phyloP scores from a whole-genome alignment of 2,888 invertebrate species.

The Patella depressa region DNA sequence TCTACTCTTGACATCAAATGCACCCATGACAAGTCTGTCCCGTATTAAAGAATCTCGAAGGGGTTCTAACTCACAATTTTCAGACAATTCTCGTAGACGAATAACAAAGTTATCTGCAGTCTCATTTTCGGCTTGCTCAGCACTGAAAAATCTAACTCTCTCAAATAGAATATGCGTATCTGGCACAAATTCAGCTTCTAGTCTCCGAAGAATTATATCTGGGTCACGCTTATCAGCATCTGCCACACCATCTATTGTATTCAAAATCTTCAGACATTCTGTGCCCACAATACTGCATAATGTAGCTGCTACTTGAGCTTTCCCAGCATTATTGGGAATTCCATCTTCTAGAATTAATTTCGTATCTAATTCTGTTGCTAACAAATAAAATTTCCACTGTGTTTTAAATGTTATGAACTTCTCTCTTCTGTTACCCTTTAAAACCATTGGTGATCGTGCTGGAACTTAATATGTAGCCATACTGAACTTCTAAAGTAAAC shows the following conservation, averaged over 20 bases:
- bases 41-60: background rate
- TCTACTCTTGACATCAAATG: background rate
- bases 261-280: background rate
- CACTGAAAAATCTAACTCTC: slow-evolving; percentile 6
- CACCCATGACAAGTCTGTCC: background rate
- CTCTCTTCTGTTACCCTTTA: background rate
- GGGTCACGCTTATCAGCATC: slow-evolving; percentile 10
- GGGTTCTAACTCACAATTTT: background rate
- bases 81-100: background rate
- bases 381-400: background rate
- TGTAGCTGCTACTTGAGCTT: slow-evolving; percentile 1
- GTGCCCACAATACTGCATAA: background rate
- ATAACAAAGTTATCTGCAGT: background rate
- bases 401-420: background rate
- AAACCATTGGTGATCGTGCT: background rate
- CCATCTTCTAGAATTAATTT: background rate
- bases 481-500: too few species aligned
- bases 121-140: slow-evolving; percentile 5
- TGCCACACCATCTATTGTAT: background rate
- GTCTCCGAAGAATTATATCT: too few species aligned
- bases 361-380: background rate
- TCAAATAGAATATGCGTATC: background rate
- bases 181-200: background rate
- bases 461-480: background rate
- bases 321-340: background rate